These are phyloP conservation scores for Phycodurus eques DNA, from an alignment of 2,113 vertebrate genomes.

Conservation along the genomic window DNA sequence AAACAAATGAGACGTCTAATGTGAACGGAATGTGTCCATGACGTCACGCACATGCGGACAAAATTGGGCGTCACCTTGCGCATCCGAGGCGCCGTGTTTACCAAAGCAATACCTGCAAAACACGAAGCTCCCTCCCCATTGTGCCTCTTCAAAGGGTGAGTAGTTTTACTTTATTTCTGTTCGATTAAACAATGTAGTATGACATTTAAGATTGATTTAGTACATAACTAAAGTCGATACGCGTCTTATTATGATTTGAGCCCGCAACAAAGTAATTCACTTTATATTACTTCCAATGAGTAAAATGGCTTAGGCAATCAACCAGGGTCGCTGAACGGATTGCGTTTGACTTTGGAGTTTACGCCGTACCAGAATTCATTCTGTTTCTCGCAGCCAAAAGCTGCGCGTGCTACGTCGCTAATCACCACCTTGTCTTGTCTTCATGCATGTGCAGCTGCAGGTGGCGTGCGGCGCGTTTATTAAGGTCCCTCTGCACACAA, in stretches of 20 bases:
- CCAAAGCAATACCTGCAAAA: too few species aligned
- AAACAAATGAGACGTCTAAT: too few species aligned
- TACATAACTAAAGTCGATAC: too few species aligned
- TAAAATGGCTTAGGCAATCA: background rate
- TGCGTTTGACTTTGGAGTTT: background rate
- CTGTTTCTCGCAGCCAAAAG: background rate
- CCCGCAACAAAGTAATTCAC: background rate
- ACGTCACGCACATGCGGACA: too few species aligned
- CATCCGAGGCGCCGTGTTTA: too few species aligned
- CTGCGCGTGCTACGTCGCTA: background rate
- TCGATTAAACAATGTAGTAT: too few species aligned
- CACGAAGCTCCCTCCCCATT: too few species aligned
- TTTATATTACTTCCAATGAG: background rate
- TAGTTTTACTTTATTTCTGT: too few species aligned
- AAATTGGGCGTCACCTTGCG: too few species aligned
- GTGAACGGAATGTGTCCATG: too few species aligned
- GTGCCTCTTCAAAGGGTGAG: too few species aligned
- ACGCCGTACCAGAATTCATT: background rate
- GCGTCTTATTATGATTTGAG: background rate
- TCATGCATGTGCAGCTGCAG: background rate
- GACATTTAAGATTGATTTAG: too few species aligned
- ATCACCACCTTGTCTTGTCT: slow-evolving; percentile 3
- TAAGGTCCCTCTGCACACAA: background rate
- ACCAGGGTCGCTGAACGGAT: background rate
- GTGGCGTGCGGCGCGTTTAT: background rate